Evolutionary conservation across 2,888 invertebrate species (phyloP).

Genomic region (Fragum whitleyi): DNA sequence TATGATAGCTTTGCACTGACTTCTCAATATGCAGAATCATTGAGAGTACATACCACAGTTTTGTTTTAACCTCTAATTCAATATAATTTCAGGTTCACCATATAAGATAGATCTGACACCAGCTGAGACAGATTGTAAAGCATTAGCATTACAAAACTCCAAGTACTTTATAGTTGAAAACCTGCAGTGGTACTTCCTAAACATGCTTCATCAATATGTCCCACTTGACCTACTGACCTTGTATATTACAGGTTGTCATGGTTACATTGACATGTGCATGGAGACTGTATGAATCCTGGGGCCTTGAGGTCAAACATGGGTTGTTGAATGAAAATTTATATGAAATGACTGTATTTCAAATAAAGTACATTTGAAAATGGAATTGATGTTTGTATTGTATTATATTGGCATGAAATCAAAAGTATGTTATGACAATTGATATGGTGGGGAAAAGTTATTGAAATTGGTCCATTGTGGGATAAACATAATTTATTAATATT

Average conservation of each 20-base stretch:
- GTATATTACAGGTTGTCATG: slow-evolving; percentile 76
- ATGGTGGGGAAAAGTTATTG: too few relatives aligned
- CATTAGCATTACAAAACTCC: slow-evolving; percentile 54
- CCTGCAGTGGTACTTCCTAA: slow-evolving; percentile 74
- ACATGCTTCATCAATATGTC: slow-evolving; percentile 71
- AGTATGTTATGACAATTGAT: too few relatives aligned
- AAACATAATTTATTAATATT: too few relatives aligned
- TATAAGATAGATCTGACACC: slow-evolving; percentile 74
- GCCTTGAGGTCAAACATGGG: neutral
- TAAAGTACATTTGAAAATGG: too few relatives aligned
- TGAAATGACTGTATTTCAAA: too few relatives aligned
- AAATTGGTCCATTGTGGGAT: too few relatives aligned
- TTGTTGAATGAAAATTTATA: neutral
- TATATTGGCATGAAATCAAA: too few relatives aligned
- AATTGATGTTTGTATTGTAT: too few relatives aligned
- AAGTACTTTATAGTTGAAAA: slow-evolving; percentile 63
- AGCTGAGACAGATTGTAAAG: slow-evolving; percentile 50
- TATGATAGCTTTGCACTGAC: too few relatives aligned
- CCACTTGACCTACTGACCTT: slow-evolving; percentile 73
- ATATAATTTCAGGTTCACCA: slow-evolving; percentile 74
- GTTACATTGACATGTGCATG: slow-evolving; percentile 11
- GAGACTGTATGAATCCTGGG: neutral
- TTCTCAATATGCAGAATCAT: too few relatives aligned
- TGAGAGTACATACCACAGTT: too few relatives aligned
- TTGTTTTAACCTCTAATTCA: too few relatives aligned